Evolutionary conservation across 2,113 vertebrate genomes (phyloP).

Genomic region (Alethe castanea): DNA sequence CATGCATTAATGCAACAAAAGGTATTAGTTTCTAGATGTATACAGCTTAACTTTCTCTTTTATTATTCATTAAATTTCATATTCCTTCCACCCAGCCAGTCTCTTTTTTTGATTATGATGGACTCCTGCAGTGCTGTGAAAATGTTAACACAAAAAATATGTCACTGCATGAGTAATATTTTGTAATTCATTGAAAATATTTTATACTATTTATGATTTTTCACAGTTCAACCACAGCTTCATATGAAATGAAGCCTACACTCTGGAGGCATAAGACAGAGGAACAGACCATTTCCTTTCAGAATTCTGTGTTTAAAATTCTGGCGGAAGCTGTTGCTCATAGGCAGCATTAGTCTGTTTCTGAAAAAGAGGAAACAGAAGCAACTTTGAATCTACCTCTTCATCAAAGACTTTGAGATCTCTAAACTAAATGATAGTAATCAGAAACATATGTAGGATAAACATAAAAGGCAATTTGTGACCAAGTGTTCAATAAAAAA

Average conservation of each 20-base stretch:
- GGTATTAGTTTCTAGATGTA: neutral
- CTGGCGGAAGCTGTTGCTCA: neutral
- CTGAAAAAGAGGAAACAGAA: neutral
- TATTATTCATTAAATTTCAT: neutral
- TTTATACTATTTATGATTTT: neutral
- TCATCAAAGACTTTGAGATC: neutral
- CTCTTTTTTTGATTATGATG: neutral
- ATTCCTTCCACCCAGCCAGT: neutral
- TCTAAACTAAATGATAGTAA: neutral
- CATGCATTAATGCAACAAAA: neutral
- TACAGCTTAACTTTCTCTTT: neutral
- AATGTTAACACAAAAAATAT: neutral
- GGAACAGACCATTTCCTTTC: neutral
- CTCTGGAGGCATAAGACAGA: neutral
- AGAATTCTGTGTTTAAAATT: neutral
- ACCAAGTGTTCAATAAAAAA: neutral
- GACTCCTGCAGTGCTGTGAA: neutral
- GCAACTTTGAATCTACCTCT: neutral
- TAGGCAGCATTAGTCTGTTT: neutral
- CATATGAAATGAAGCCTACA: neutral
- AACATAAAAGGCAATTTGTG: neutral
- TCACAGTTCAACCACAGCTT: neutral
- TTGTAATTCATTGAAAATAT: neutral
- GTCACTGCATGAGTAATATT: neutral
- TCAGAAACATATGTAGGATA: neutral